Base-by-base conservation (phyloP, 2,888 invertebrate species). In the Oligia latruncula region DNA sequence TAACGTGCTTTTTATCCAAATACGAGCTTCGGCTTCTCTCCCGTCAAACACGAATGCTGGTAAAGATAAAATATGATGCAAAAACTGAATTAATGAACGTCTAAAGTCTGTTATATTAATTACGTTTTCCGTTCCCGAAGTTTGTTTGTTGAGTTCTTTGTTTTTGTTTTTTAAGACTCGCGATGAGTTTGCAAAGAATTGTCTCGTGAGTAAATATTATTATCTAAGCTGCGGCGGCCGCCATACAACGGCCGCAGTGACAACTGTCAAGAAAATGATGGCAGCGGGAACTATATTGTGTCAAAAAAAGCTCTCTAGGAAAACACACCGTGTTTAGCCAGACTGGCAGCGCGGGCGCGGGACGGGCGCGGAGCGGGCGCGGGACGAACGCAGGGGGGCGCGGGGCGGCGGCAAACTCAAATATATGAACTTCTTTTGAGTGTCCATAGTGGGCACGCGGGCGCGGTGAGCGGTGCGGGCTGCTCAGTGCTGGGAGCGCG, bases 41-140 rank as follows among this genome's bases (percentile, higher is more conserved):
- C 74, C 87, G 87, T 88, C 88, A 87, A 86, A 87, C 81, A 73
- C 43, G 84, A 84, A 83, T 74, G 87, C 71, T 88, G 74, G 81
- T 77, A 74, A 74, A 82, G 84, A 89, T 89, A 88, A 89, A 89
- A 89, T 88, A 88, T 89, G 86, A 88, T 88, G 84, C 88, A 87
- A 89, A 89, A 88, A 87, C 81, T 86, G 87, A 88, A 88, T 89
- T 88, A 88, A 88, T 89, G 88, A 87, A 84, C 81, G 81, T 78
- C 77, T 83, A 81, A 87, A 88, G 85, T 87, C 85, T 87, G 82
- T 66, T 79, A 82, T 87, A 88, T 88, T 88, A 88, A 88, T 88
- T 88, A 83, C 82, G 67, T 85, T 88, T 85, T 74, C 85, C 80
- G 71, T 82, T 81, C 85, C 71, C 43, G 78, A 82, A 88, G 80